phyloP scores from a whole-genome alignment of 2,113 vertebrate species.

The Myxocyprinus asiaticus region DNA sequence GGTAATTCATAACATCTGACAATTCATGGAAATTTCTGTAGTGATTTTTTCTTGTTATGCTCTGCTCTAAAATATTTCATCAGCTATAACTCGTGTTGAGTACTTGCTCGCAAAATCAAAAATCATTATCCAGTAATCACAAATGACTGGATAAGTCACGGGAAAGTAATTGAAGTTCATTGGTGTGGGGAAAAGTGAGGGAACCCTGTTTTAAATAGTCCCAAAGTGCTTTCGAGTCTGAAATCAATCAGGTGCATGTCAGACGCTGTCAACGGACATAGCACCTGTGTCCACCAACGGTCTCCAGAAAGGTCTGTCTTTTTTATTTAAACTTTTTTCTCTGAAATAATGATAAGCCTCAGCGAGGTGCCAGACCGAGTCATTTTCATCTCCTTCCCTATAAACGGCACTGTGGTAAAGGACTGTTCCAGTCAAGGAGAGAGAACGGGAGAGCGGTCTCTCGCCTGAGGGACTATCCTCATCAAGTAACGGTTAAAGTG shows the following conservation, averaged over 20 bases:
- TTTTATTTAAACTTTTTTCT: constrained; percentile 32
- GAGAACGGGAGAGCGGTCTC: constrained; percentile 24
- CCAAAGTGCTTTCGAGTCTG: constrained; percentile 34
- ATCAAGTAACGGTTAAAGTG: constrained; percentile 26
- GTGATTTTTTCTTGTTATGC: too few relatives aligned
- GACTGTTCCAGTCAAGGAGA: constrained; percentile 17
- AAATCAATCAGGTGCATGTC: background rate
- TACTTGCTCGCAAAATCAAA: too few relatives aligned
- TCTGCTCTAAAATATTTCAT: too few relatives aligned
- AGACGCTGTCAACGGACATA: background rate
- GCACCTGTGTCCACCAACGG: background rate
- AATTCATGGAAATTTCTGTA: too few relatives aligned
- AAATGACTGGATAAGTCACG: too few relatives aligned
- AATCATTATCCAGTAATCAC: too few relatives aligned
- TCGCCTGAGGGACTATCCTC: constrained; percentile 33
- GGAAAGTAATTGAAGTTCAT: too few relatives aligned
- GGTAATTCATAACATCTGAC: too few relatives aligned
- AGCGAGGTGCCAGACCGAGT: constrained; percentile 39
- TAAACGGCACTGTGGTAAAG: constrained; percentile 23
- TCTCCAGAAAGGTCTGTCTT: constrained; percentile 36
- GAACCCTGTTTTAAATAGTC: constrained; percentile 24
- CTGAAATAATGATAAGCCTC: constrained; percentile 37
- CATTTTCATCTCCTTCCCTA: constrained; percentile 30
- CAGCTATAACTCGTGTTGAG: too few relatives aligned
- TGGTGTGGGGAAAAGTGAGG: too few relatives aligned